Evolutionary conservation across 1,140 invertebrate genomes (phyloP).

Genomic region (Rhyzopertha dominica): DNA sequence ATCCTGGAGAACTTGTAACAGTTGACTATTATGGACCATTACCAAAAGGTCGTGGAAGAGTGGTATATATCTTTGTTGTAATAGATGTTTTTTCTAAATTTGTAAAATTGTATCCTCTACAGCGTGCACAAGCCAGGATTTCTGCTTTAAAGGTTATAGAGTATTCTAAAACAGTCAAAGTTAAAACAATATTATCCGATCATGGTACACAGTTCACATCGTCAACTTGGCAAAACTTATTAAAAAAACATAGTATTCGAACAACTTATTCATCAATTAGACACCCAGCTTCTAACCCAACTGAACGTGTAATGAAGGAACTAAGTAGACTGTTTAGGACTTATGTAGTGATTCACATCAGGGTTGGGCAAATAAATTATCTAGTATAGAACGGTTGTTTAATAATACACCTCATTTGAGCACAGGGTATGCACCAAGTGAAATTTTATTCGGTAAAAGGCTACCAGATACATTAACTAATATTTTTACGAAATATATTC

Average conservation of each 20-base stretch:
- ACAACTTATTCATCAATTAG: conserved; percentile 28
- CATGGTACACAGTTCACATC: conserved; percentile 27
- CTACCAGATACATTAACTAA: too few relatives aligned
- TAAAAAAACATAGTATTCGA: conserved; percentile 22
- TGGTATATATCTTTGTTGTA: conserved; percentile 33
- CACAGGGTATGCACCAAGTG: too few relatives aligned
- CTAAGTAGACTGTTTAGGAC: too few relatives aligned
- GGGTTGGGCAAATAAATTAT: too few relatives aligned
- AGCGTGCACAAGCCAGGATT: conserved; percentile 25
- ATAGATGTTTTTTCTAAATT: conserved; percentile 39
- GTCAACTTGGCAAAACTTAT: conserved; percentile 18
- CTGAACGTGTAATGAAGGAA: too few relatives aligned
- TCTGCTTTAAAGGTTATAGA: conserved; percentile 18
- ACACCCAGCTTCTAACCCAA: conserved; percentile 35
- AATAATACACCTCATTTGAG: too few relatives aligned
- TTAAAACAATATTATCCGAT: conserved; percentile 22
- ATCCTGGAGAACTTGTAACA: conserved; percentile 32
- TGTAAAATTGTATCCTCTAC: conserved; percentile 35
- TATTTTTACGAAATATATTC: too few relatives aligned
- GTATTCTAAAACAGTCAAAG: conserved; percentile 18
- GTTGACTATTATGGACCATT: conserved; percentile 38
- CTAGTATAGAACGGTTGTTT: too few relatives aligned
- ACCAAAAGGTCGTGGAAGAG: conserved; percentile 21
- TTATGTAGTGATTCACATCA: too few relatives aligned
- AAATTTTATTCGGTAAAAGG: too few relatives aligned